phyloP scores from a whole-genome alignment of 2,113 vertebrate genomes.

The Syngnathus scovelli region DNA sequence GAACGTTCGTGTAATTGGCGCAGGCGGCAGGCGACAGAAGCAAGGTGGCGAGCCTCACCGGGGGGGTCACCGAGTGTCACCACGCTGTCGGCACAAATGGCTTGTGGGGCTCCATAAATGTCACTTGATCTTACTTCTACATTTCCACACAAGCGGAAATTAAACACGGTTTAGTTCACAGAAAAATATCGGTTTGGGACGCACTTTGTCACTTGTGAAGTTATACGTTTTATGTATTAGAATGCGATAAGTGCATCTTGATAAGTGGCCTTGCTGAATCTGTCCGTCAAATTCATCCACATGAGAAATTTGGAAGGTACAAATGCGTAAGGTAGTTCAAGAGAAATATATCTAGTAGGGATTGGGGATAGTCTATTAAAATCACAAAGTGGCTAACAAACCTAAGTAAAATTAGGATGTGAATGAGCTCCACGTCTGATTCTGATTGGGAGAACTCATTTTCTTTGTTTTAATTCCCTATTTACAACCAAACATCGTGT shows the following conservation, averaged over 20 bases:
- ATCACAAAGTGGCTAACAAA: neutral
- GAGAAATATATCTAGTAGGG: too few species aligned
- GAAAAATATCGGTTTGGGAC: neutral
- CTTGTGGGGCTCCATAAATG: conserved; percentile 50
- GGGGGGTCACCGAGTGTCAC: conserved; percentile 51
- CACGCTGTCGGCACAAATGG: conserved; percentile 42
- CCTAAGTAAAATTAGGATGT: neutral
- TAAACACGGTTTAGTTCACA: conserved; percentile 12
- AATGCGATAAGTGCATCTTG: conserved; percentile 31
- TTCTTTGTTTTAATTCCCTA: neutral
- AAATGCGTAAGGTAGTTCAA: too few species aligned
- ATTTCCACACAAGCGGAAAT: conserved; percentile 15
- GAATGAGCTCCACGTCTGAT: neutral
- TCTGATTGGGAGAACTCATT: neutral
- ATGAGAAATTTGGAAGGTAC: neutral
- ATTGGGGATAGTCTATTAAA: too few species aligned
- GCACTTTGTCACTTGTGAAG: conserved; percentile 18
- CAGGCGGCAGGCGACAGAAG: conserved; percentile 25
- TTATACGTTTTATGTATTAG: conserved; percentile 27
- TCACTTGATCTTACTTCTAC: conserved; percentile 29
- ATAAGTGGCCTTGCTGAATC: conserved; percentile 18
- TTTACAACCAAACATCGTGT: neutral
- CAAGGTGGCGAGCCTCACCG: conserved; percentile 14
- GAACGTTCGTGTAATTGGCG: conserved; percentile 49
- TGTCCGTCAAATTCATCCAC: neutral